phyloP scores from a whole-genome alignment of 2,888 invertebrate species.

The Merodon equestris region DNA sequence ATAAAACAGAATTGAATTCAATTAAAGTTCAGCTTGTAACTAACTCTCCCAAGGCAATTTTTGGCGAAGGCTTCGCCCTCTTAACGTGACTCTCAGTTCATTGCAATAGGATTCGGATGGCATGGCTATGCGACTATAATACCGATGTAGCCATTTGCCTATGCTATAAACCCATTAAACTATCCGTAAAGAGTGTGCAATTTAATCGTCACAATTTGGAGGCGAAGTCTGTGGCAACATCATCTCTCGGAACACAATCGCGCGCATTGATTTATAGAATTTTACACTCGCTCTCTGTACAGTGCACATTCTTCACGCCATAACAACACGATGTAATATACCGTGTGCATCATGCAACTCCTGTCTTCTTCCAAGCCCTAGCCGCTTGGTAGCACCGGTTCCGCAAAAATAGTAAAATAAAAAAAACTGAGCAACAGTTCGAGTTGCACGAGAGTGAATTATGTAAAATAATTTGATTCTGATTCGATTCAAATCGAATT shows the following conservation, averaged over 20 bases:
- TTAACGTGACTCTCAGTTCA: slow-evolving; percentile 44
- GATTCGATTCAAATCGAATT: slow-evolving; percentile 39
- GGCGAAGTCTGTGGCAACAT: slow-evolving; percentile 48
- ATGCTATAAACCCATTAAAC: slow-evolving; percentile 35
- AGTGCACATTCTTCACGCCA: slow-evolving; percentile 43
- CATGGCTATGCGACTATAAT: slow-evolving; percentile 11
- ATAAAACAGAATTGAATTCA: slow-evolving; percentile 38
- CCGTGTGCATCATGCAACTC: no score
- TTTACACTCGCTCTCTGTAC: slow-evolving; percentile 28
- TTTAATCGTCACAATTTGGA: slow-evolving; percentile 53
- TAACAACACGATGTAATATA: no score
- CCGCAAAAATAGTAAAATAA: slow-evolving; percentile 25
- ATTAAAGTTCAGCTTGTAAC: slow-evolving; percentile 65
- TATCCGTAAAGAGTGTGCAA: slow-evolving; percentile 51
- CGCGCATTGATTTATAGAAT: slow-evolving; percentile 63
- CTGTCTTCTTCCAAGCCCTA: no score
- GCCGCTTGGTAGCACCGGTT: slow-evolving; percentile 10
- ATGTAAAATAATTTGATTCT: slow-evolving; percentile 67
- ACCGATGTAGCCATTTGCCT: background rate
- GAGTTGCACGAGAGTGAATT: slow-evolving; percentile 52
- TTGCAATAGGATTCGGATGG: background rate
- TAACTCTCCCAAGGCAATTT: slow-evolving; percentile 59
- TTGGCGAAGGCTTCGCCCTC: slow-evolving; percentile 63
- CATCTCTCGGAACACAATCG: slow-evolving; percentile 34
- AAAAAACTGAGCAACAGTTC: slow-evolving; percentile 53